Base-by-base conservation (phyloP, 2,797 vertebrate genomes). In the Psittacula derbiana region DNA sequence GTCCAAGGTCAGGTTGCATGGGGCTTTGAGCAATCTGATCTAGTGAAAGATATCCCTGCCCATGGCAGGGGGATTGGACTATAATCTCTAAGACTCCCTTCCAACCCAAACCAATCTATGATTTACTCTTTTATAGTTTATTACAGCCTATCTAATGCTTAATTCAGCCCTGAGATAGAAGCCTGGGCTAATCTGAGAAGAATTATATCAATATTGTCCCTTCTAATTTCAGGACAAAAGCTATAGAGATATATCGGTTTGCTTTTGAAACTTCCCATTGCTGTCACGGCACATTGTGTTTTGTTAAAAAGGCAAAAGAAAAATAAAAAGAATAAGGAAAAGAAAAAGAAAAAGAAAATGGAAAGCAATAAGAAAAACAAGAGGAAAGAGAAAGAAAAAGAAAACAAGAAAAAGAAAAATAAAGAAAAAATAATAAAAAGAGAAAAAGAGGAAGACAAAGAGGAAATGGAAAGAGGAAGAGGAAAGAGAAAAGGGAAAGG, bases 321-420 rank as follows among this genome's bases (percentile, higher is more conserved):
- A 49, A 41, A 8, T 4, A 7, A 31, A n/a, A 19, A 23, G 3
- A 6, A 21, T 8, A 15, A 11, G 5, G 8, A 21, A 31, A 11
- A 7, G 2, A 28, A 28, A 3, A 23, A 4, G 5, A 41, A 5
- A 4, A 25, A 31, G 31, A 2, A 30, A 3, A 4, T 49, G 27
- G 27, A 8, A 3, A 8, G 30, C 24, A 12, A 15, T 5, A 7
- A 13, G 7, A 19, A 10, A 9, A 40, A 12, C 14, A 10, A 12
- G 6, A 36, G 11, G 8, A 10, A 12, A 49, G 23, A 3, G 4
- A 3, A 33, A 36, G 12, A 14, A 1, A 4, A 17, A 24, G 3
- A 6, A 18, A 3, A 36, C n/a, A 28, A 50, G 1, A 27, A 23
- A 27, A 13, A 27, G 6, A 27, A 21, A 27, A 49, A 28, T 1